These are phyloP conservation scores for Myiothlypis coronata DNA, from an alignment of 2,797 vertebrate genomes.

Conservation along the genomic window DNA sequence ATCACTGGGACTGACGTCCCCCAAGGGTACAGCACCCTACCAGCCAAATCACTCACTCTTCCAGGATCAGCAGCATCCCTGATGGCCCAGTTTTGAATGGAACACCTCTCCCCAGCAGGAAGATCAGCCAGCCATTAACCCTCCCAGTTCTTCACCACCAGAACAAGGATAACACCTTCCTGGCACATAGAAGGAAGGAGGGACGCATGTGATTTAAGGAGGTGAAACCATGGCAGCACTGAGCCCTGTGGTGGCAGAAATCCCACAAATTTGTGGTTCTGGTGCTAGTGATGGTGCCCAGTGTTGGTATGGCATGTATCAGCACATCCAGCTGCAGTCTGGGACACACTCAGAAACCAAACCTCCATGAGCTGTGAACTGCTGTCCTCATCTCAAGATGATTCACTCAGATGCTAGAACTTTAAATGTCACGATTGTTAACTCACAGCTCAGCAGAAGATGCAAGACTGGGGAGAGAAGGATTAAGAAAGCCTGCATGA, in stretches of 20 bases:
- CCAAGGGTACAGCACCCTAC: neutral
- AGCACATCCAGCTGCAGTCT: neutral
- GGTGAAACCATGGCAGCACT: neutral
- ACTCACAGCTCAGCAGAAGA: slow-evolving; percentile 9
- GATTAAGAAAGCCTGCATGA: slow-evolving; percentile 1
- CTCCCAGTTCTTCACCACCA: neutral
- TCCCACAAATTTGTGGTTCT: neutral
- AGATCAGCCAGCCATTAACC: neutral
- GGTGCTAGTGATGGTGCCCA: neutral
- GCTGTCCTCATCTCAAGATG: neutral
- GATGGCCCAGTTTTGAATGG: neutral
- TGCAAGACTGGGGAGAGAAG: neutral
- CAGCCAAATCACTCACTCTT: neutral
- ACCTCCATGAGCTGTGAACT: neutral
- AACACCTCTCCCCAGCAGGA: neutral
- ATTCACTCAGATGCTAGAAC: slow-evolving; percentile 9
- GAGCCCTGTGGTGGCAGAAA: neutral
- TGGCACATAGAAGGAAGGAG: neutral
- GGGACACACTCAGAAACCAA: neutral
- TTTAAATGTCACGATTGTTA: slow-evolving; percentile 43
- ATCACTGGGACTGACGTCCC: no score
- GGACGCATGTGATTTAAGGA: neutral
- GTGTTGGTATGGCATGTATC: neutral
- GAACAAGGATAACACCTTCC: neutral
- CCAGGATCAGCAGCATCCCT: neutral